Conservation (phyloP, 2,797 vertebrate genomes). For the Phataginus tetradactyla region DNA sequence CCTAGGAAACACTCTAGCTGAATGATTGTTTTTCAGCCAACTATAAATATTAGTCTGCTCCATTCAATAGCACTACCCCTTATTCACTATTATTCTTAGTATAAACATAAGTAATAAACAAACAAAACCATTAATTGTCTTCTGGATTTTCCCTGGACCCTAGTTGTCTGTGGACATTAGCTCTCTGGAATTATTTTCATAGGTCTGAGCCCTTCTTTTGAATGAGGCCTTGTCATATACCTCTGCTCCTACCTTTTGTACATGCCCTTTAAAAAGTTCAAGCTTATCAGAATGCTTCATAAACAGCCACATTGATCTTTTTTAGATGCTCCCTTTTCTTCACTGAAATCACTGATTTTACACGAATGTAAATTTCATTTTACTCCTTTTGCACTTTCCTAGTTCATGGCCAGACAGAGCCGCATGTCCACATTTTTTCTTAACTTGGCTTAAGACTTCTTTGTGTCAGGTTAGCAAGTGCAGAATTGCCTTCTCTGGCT, state of each 20-base stretch:
- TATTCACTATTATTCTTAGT: neutral
- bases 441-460: neutral
- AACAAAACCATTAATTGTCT: neutral
- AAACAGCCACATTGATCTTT: neutral
- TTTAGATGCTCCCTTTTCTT: neutral
- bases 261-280: neutral
- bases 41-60: neutral
- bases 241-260: neutral
- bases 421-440: neutral
- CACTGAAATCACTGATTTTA: neutral
- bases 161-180: neutral
- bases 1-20: neutral
- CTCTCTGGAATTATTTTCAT: neutral
- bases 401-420: neutral
- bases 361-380: neutral
- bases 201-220: neutral
- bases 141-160: neutral
- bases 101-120: neutral
- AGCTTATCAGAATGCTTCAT: neutral
- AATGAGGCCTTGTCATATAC: neutral
- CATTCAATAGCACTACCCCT: neutral
- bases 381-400: neutral
- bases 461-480: neutral
- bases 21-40: neutral
- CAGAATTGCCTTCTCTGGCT: constrained; percentile 25